Evolutionary conservation across 1,140 invertebrate species (phyloP).

Genomic region (Platorchestia sp.): DNA sequence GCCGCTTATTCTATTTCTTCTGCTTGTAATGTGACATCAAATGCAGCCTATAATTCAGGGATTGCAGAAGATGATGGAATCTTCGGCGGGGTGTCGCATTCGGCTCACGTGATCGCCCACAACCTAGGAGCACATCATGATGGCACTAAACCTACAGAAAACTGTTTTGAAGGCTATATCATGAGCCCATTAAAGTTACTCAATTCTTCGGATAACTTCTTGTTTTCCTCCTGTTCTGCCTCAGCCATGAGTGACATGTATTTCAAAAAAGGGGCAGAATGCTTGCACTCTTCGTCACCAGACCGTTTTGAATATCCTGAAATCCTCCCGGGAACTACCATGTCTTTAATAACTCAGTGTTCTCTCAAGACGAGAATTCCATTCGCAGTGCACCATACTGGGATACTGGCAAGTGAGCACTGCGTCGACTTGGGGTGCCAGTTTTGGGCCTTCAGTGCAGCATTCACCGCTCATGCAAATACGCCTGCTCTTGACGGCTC

Average conservation of each 20-base stretch:
- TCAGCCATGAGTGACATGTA: not conserved
- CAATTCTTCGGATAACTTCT: not conserved
- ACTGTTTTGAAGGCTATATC: not conserved
- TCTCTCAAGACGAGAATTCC: not conserved
- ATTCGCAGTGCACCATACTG: not conserved
- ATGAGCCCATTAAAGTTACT: not conserved
- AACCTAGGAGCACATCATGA: not conserved
- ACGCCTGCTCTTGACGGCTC: not conserved
- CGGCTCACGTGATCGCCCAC: not conserved
- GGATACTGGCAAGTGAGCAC: not conserved
- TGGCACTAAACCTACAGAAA: not conserved
- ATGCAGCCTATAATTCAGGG: not conserved
- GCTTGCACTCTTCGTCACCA: not conserved
- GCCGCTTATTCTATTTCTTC: not conserved
- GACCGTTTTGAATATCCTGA: not conserved
- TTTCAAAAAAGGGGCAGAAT: not conserved
- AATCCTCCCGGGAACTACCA: not conserved
- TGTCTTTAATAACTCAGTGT: not conserved
- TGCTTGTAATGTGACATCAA: not conserved
- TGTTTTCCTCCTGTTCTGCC: not conserved
- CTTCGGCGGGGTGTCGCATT: not conserved
- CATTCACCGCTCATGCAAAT: not conserved
- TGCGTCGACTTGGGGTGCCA: not conserved
- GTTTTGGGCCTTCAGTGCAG: not conserved
- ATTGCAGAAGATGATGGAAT: not conserved